Percentiles rank a stretch among this genome's conserved stretches.
phyloP scores from a whole-genome alignment of 37 sponge, comb jelly and placozoan genomes.

The Cliona cf. orientalis region DNA sequence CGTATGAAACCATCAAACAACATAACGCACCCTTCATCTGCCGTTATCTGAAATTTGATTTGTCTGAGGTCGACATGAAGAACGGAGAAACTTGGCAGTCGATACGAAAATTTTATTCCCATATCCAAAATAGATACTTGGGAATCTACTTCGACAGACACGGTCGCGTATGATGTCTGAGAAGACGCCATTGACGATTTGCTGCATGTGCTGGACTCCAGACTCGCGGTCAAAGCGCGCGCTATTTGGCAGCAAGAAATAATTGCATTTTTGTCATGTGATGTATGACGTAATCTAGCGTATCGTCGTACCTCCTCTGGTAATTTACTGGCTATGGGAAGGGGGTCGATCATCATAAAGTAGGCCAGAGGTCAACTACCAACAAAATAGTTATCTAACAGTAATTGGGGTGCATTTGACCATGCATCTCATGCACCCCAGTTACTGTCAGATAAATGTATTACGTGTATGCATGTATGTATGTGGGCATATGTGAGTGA shows the following conservation, averaged over 20 bases:
- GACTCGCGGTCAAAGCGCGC: neutral
- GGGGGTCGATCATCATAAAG: no score
- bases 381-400: no score
- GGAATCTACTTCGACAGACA: neutral
- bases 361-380: no score
- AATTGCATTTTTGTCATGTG: neutral
- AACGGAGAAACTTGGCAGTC: neutral
- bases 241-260: neutral
- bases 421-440: no score
- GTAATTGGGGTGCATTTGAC: no score
- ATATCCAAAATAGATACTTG: neutral
- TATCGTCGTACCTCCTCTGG: neutral
- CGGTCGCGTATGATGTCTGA: neutral
- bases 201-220: no score
- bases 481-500: no score
- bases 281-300: neutral
- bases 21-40: neutral
- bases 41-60: neutral
- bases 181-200: neutral
- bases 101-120: conserved; percentile 5
- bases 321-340: no score
- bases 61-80: neutral
- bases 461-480: no score
- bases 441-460: no score
- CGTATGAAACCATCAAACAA: neutral